A percentile compares a stretch with the other conserved stretches of the same genome.
Conservation (phyloP, 2,888 invertebrate species). For the Chymomyza amoena region DNA sequence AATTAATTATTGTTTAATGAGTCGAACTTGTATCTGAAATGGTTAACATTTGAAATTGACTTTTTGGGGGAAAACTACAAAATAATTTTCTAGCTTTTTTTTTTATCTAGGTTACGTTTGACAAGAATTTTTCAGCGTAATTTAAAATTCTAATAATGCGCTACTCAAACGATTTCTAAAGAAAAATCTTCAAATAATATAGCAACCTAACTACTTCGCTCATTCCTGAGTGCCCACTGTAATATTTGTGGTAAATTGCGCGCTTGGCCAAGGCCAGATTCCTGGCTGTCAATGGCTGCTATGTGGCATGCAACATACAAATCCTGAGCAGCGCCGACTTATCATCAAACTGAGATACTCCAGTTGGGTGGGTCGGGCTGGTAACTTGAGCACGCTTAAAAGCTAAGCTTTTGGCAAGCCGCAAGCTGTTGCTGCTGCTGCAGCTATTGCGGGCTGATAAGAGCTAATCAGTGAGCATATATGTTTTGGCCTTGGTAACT, state of each 20-base stretch:
- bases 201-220: no score
- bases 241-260: not conserved
- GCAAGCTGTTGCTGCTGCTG: not conserved
- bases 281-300: not conserved
- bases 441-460: slow-evolving; percentile 10
- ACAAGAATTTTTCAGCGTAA: no score
- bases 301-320: not conserved
- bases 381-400: not conserved
- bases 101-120: no score
- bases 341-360: not conserved
- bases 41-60: no score
- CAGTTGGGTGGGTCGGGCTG: not conserved
- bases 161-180: no score
- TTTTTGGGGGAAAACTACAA: no score
- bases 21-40: no score
- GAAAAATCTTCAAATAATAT: no score
- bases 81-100: no score
- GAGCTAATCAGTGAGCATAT: slow-evolving; percentile 14
- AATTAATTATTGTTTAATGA: no score
- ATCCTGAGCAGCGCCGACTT: not conserved
- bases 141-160: no score
- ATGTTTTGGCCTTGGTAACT: not conserved
- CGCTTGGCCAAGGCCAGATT: not conserved
- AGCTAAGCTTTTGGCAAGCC: not conserved
- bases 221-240: not conserved